Percentiles rank a stretch among this genome's conserved stretches.
These are phyloP conservation scores for Octodonta nipae DNA, from an alignment of 2,888 invertebrate species.

Conservation along the genomic window DNA sequence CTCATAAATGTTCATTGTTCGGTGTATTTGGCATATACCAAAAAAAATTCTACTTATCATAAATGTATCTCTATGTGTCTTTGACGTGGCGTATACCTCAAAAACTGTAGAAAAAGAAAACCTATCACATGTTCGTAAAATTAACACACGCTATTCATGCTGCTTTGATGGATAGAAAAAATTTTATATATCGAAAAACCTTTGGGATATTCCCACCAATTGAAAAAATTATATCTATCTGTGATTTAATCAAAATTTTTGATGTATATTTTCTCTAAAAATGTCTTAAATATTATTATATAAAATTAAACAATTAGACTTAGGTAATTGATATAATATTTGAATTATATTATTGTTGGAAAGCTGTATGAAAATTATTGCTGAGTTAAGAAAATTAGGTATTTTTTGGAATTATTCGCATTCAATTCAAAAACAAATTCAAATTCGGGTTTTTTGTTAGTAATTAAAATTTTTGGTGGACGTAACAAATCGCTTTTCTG, in stretches of 20 bases:
- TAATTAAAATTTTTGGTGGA: no score
- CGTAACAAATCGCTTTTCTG: no score
- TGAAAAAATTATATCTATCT: slow-evolving; percentile 43
- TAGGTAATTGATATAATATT: slow-evolving; percentile 32
- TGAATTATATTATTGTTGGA: slow-evolving; percentile 22
- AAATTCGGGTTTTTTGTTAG: no score
- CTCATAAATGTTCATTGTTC: slow-evolving; percentile 28
- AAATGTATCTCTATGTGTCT: slow-evolving; percentile 37
- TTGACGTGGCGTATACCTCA: slow-evolving; percentile 44
- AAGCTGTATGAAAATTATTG: slow-evolving; percentile 17
- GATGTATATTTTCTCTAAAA: slow-evolving; percentile 47
- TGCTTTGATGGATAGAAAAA: slow-evolving; percentile 34
- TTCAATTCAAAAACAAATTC: no score
- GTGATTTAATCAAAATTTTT: slow-evolving; percentile 47
- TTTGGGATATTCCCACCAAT: slow-evolving; percentile 29
- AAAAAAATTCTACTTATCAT: slow-evolving; percentile 25
- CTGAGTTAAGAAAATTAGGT: background rate
- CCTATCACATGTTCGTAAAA: no score
- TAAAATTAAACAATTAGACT: slow-evolving; percentile 36
- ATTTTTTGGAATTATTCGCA: no score
- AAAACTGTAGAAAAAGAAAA: slow-evolving; percentile 30
- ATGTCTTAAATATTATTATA: slow-evolving; percentile 40
- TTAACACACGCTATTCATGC: slow-evolving; percentile 24
- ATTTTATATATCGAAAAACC: slow-evolving; percentile 25
- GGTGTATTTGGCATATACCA: slow-evolving; percentile 29